Evolutionary conservation across 2,113 vertebrate genomes (phyloP).

Genomic region (Thamnaconus septentrionalis): DNA sequence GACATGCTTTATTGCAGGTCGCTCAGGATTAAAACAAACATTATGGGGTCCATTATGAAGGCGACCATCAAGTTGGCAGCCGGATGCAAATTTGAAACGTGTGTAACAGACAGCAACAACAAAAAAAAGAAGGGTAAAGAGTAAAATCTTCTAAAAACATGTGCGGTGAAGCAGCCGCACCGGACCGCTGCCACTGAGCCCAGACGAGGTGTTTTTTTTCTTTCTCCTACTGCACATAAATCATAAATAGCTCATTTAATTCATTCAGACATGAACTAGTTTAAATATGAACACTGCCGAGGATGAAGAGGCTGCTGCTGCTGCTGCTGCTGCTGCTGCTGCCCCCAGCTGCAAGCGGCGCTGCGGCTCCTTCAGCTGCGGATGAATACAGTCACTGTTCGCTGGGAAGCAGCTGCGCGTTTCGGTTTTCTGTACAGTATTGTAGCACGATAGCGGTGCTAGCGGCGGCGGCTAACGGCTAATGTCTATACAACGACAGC

Average conservation of each 20-base stretch:
- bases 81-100: slow-evolving; percentile 5
- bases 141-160: slow-evolving; percentile 22
- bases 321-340: no score
- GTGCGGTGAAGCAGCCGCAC: neutral
- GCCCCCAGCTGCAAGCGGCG: no score
- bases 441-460: slow-evolving; percentile 14
- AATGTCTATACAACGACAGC: slow-evolving; percentile 4
- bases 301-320: no score
- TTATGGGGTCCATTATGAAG: neutral
- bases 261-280: slow-evolving; percentile 9
- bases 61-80: slow-evolving; percentile 27
- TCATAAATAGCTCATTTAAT: slow-evolving; percentile 44
- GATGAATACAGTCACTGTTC: slow-evolving; percentile 15
- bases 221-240: slow-evolving; percentile 9
- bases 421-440: neutral
- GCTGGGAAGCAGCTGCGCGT: neutral
- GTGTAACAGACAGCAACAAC: slow-evolving; percentile 36
- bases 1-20: slow-evolving; percentile 62
- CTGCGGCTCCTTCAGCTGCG: slow-evolving; percentile 16
- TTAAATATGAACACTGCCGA: slow-evolving; percentile 51
- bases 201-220: slow-evolving; percentile 24
- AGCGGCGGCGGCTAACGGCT: no score
- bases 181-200: slow-evolving; percentile 19
- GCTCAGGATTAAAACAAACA: slow-evolving; percentile 52
- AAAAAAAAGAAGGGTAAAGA: neutral